Evolutionary conservation across 2,113 vertebrate genomes (phyloP).

Genomic region (Neotragus moschatus): DNA sequence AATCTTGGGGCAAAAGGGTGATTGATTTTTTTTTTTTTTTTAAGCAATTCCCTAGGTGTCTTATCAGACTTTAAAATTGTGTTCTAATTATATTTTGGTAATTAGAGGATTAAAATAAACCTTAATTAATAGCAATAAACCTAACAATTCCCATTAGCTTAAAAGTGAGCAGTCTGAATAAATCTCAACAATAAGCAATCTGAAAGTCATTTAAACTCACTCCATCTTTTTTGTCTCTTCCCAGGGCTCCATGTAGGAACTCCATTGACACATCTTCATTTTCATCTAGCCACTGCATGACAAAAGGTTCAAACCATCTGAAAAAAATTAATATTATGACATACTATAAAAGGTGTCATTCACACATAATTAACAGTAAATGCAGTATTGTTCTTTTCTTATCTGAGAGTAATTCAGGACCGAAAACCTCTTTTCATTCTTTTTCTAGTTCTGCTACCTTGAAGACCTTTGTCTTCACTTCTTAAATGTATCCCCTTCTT

Average conservation of each 20-base stretch:
- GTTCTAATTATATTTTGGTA: background rate
- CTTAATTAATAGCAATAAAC: background rate
- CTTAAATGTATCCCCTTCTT: background rate
- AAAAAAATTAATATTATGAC: background rate
- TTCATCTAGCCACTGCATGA: conserved; percentile 98
- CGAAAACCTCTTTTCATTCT: background rate
- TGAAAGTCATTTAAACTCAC: conserved; percentile 79
- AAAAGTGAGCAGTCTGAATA: background rate
- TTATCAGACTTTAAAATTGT: background rate
- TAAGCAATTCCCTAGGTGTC: background rate
- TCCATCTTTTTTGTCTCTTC: conserved; percentile 97
- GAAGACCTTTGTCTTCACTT: background rate
- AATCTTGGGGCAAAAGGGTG: background rate
- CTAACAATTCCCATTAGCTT: background rate
- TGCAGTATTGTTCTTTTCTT: background rate
- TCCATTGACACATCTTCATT: conserved; percentile 98
- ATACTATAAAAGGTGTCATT: background rate
- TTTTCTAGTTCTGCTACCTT: background rate
- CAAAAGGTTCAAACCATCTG: conserved; percentile 99
- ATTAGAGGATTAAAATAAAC: background rate
- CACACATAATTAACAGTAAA: background rate
- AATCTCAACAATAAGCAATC: background rate
- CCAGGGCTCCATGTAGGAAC: conserved; percentile 95
- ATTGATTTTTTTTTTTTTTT: background rate
- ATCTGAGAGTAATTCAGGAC: background rate